Base-by-base conservation (phyloP, 2,888 invertebrate species). In the Galerucella pusilla region DNA sequence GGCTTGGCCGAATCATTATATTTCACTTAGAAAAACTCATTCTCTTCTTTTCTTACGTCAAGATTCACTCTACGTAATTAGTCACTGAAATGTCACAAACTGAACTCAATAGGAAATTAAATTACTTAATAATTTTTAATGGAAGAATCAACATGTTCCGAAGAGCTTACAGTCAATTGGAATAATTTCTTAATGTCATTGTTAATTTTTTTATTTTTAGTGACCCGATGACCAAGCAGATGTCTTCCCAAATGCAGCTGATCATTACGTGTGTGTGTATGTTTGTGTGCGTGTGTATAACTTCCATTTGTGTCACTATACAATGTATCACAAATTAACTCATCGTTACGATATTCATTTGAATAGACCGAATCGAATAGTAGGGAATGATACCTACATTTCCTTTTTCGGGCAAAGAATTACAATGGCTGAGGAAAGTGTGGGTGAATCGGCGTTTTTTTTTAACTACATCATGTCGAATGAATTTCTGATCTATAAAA, bases 211-310 rank as follows among this genome's bases (percentile, higher is more conserved):
- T 49, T 69, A 73, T 75, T 75, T 75, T 69, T 61, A 71, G 12
- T 76, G 76, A 76, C 76, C 78, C 73, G 74, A 71, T 71, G 76
- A 77, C 78, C 78, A 64, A 65, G 73, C 78, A 78, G 78, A 78
- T 78, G 66, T 65, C 20, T 75, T 78, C 67, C 60, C 35, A 25
- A 72, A 71, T 59, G 78, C 78, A 78, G 78, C 75, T 75, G 72
- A 75, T 74, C 63, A 68, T 61, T 67, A 70, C 70, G 70, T 67
- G 63, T 42, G 35, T 35, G 35, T 42, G 35, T 42, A 42, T 42
- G 35, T 42, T 66, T 70, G 61, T 67, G 54, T 11, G 65, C n/a
- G 65, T 63, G 54, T 54, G 54, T 65, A 59, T 65, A 63, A 71
- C 71, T 71, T 28, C 28, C 65, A 66, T 75, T 70, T 57, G 69